Evolutionary conservation across 2,888 invertebrate species (phyloP).

Genomic region (Calameuta filiformis): DNA sequence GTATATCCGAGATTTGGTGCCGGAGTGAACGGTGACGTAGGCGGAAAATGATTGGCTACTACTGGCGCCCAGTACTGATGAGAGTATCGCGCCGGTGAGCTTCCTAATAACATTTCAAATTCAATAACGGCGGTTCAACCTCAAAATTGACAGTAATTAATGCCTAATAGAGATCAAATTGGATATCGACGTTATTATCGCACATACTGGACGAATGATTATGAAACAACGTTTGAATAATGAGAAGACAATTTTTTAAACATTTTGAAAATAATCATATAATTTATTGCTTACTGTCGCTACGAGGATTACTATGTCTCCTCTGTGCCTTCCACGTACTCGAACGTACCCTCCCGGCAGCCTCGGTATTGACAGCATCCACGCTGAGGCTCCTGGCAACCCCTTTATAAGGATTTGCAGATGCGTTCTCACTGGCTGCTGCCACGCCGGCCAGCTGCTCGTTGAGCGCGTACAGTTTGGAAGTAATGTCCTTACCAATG

Average conservation of each 20-base stretch:
- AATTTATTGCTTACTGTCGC: constrained; percentile 60
- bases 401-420: constrained; percentile 67
- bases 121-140: background rate
- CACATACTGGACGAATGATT: background rate
- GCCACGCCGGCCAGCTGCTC: constrained; percentile 75
- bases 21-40: constrained; percentile 73
- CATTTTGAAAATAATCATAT: too few species aligned
- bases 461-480: constrained; percentile 84
- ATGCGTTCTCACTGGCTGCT: constrained; percentile 54
- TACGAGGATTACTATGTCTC: constrained; percentile 64
- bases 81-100: constrained; percentile 68
- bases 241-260: too few species aligned
- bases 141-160: constrained; percentile 4
- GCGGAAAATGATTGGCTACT: constrained; percentile 79
- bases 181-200: constrained; percentile 12
- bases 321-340: constrained; percentile 71
- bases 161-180: constrained; percentile 1
- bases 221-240: too few species aligned
- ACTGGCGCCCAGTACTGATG: constrained; percentile 76
- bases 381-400: constrained; percentile 79
- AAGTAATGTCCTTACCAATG: constrained; percentile 88
- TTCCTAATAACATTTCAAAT: constrained; percentile 58
- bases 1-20: constrained; percentile 53
- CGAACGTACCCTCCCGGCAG: constrained; percentile 79
- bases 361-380: constrained; percentile 82